Evolutionary conservation across 2,888 invertebrate species (phyloP).

Genomic region (Hyposoter didymator): DNA sequence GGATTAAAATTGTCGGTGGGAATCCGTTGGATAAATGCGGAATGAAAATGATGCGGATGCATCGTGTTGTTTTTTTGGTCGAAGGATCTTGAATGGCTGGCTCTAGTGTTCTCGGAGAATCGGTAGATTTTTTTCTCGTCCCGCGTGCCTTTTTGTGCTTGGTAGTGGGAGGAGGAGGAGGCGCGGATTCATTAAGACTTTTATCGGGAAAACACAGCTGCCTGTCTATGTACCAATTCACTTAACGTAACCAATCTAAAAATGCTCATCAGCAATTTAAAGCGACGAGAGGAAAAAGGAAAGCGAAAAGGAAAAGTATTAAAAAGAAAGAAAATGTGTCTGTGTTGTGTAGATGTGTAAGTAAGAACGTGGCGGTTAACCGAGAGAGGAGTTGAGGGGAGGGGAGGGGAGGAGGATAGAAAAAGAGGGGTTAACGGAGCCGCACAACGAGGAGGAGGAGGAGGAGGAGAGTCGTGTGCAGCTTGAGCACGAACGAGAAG

Average conservation of each 20-base stretch:
- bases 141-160: slow-evolving; percentile 14
- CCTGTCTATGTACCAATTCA: slow-evolving; percentile 83
- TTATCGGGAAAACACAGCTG: slow-evolving; percentile 82
- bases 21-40: neutral
- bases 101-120: slow-evolving; percentile 36
- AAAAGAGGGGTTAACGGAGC: slow-evolving; percentile 61
- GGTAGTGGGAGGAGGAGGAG: slow-evolving; percentile 22
- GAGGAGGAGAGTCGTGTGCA: slow-evolving; percentile 53
- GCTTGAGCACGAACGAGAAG: slow-evolving; percentile 46
- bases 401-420: neutral
- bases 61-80: neutral
- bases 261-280: slow-evolving; percentile 84
- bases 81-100: neutral
- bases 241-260: slow-evolving; percentile 84
- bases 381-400: neutral
- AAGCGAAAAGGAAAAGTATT: slow-evolving; percentile 54
- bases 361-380: slow-evolving; percentile 18
- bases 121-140: slow-evolving; percentile 5
- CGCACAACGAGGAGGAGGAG: slow-evolving; percentile 59
- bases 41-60: neutral
- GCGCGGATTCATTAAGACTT: slow-evolving; percentile 73
- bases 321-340: slow-evolving; percentile 65
- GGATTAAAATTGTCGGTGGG: neutral
- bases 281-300: slow-evolving; percentile 72
- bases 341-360: neutral